Percentiles rank a stretch among this genome's conserved stretches.
These are phyloP conservation scores for Nemoura dubitans DNA, from an alignment of 2,888 invertebrate species.

Conservation along the genomic window DNA sequence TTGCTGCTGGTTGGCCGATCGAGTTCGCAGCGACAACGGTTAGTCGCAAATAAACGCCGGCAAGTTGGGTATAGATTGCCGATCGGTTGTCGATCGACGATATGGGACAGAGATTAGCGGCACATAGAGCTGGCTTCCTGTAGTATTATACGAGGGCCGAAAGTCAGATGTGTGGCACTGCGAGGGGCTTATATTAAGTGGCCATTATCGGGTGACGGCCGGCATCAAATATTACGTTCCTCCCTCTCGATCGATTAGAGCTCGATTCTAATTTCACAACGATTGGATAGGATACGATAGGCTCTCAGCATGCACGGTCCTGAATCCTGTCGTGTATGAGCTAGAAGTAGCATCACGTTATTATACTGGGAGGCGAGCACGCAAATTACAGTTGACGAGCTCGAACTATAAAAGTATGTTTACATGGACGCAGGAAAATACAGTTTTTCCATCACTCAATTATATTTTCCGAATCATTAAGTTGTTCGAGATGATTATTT, in stretches of 20 bases:
- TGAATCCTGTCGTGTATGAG: too few species aligned
- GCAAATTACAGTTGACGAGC: too few species aligned
- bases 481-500: too few species aligned
- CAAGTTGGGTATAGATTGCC: not conserved
- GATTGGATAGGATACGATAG: too few species aligned
- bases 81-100: not conserved
- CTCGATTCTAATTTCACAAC: not conserved
- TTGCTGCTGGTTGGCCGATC: not conserved
- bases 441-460: too few species aligned
- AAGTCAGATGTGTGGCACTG: not conserved
- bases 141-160: not conserved
- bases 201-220: not conserved
- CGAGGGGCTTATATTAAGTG: not conserved
- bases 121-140: not conserved
- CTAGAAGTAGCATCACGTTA: too few species aligned
- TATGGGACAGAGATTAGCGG: not conserved
- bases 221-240: not conserved
- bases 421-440: too few species aligned
- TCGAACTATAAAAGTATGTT: too few species aligned
- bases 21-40: not conserved
- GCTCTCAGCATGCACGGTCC: too few species aligned
- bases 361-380: too few species aligned
- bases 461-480: too few species aligned
- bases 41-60: not conserved
- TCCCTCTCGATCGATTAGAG: not conserved